Percentiles rank a stretch among this genome's conserved stretches.
phyloP scores from a whole-genome alignment of 2,888 invertebrate genomes.

The Himalopsyche anomala region DNA sequence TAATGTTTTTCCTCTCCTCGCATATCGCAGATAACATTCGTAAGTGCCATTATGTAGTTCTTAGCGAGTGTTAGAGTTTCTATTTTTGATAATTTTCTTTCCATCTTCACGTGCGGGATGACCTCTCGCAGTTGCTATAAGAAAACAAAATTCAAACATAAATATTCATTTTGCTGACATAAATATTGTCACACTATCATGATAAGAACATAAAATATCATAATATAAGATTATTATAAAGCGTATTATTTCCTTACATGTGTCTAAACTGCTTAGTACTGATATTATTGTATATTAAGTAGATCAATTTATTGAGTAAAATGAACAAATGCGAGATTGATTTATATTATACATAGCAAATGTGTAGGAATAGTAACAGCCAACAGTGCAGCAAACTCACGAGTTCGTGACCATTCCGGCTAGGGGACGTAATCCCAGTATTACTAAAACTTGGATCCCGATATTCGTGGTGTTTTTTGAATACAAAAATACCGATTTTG shows the following conservation, averaged over 20 bases:
- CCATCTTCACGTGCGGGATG: slow-evolving; percentile 91
- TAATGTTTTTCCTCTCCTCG: slow-evolving; percentile 79
- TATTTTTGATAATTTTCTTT: slow-evolving; percentile 90
- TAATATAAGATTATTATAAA: background rate
- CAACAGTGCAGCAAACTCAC: too few species aligned
- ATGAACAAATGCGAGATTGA: too few species aligned
- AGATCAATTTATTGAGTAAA: too few species aligned
- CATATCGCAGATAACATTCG: slow-evolving; percentile 90
- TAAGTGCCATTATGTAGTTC: slow-evolving; percentile 93
- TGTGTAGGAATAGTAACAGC: too few species aligned
- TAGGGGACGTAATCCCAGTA: too few species aligned
- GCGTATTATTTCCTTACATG: background rate
- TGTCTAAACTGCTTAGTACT: background rate
- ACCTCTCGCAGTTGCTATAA: slow-evolving; percentile 87
- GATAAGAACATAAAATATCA: background rate
- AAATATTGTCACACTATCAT: background rate
- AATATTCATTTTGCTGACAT: background rate
- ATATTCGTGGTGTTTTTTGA: too few species aligned
- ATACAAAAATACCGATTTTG: too few species aligned
- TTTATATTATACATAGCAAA: too few species aligned
- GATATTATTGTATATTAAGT: background rate
- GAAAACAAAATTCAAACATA: slow-evolving; percentile 54
- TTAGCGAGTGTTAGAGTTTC: slow-evolving; percentile 92
- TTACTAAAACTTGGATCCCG: too few species aligned
- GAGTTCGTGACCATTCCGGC: too few species aligned